Conservation (phyloP, 1,140 invertebrate species). For the Camponotus vicinus region DNA sequence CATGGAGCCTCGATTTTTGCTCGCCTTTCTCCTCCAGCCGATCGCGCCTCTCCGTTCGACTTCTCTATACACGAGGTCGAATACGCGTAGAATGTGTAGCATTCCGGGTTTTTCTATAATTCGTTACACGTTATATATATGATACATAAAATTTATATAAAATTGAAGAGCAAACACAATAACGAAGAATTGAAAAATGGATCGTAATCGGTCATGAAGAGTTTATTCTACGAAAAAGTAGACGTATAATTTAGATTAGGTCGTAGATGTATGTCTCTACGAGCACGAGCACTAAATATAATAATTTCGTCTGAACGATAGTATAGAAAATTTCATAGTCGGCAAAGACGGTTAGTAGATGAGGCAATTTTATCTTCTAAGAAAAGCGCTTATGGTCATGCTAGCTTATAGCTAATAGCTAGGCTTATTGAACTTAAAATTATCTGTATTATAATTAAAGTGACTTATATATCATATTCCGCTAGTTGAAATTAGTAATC, state of each 20-base stretch:
- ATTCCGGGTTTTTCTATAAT: constrained; percentile 14
- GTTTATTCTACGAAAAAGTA: constrained; percentile 60
- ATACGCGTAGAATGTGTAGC: constrained; percentile 46
- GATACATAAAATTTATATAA: not conserved
- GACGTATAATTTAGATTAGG: constrained; percentile 62
- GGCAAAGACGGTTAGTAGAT: constrained; percentile 42
- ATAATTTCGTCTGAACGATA: constrained; percentile 23
- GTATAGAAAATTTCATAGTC: constrained; percentile 66
- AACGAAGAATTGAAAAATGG: not conserved
- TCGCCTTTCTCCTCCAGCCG: constrained; percentile 72
- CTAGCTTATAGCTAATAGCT: constrained; percentile 47
- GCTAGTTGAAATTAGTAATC: constrained; percentile 19
- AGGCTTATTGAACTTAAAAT: constrained; percentile 64
- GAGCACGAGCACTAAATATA: constrained; percentile 61
- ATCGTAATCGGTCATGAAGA: constrained; percentile 19
- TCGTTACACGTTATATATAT: not conserved
- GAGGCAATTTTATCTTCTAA: constrained; percentile 66
- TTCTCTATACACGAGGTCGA: constrained; percentile 45
- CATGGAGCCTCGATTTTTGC: constrained; percentile 84
- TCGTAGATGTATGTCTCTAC: constrained; percentile 67
- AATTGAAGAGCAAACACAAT: not conserved
- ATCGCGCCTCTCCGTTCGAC: constrained; percentile 60
- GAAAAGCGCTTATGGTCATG: constrained; percentile 65
- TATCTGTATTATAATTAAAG: constrained; percentile 52
- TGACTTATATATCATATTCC: constrained; percentile 49